Evolutionary conservation across 2,113 vertebrate genomes (phyloP).

Genomic region (Oncorhynchus kisutch): DNA sequence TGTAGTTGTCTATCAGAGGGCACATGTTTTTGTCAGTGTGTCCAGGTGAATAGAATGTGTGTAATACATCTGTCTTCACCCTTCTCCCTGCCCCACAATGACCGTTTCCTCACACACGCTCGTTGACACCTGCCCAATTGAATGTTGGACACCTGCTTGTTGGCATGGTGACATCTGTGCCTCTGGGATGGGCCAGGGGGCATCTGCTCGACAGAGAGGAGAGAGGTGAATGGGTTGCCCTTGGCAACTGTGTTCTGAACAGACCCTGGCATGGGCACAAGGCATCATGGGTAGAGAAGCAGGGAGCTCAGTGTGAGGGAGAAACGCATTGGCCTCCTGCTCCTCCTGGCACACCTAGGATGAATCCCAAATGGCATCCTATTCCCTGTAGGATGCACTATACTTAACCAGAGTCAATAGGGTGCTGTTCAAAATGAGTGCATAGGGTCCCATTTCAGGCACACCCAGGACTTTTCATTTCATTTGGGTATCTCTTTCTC

Average conservation of each 20-base stretch:
- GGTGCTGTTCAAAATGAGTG: no score
- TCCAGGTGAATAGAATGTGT: background rate
- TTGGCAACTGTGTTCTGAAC: slow-evolving; percentile 49
- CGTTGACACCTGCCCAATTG: slow-evolving; percentile 25
- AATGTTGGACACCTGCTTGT: slow-evolving; percentile 62
- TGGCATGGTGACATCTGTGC: slow-evolving; percentile 74
- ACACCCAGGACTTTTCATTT: no score
- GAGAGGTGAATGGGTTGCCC: slow-evolving; percentile 61
- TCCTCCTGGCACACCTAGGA: no score
- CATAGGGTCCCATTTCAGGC: no score
- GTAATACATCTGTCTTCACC: background rate
- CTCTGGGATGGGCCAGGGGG: slow-evolving; percentile 79
- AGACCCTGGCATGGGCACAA: slow-evolving; percentile 33
- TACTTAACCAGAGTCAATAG: no score
- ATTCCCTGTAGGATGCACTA: no score
- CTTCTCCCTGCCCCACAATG: background rate
- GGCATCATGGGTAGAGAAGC: slow-evolving; percentile 25
- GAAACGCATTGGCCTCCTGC: slow-evolving; percentile 12
- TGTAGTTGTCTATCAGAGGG: slow-evolving; percentile 12
- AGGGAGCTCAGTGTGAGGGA: slow-evolving; percentile 15
- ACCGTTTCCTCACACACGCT: slow-evolving; percentile 1
- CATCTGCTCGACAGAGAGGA: slow-evolving; percentile 82
- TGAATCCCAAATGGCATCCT: no score
- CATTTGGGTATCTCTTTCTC: no score
- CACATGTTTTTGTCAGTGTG: background rate